These are phyloP conservation scores for Dryomyza anilis DNA, from an alignment of 2,888 invertebrate species.

Conservation along the genomic window DNA sequence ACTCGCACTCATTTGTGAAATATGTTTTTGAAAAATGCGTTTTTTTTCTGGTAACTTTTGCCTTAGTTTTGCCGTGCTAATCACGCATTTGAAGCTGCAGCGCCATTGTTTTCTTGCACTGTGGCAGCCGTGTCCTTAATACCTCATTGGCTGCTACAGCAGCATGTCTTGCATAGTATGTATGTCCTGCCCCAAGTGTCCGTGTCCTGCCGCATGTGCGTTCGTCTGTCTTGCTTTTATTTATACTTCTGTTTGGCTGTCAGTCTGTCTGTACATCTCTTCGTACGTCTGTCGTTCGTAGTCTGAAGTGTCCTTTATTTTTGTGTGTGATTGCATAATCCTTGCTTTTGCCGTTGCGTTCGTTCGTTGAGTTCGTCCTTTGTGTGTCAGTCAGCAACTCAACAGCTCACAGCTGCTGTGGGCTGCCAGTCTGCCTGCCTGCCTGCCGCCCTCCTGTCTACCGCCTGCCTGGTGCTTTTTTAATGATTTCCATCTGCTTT, in stretches of 20 bases:
- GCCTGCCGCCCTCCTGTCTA: no score
- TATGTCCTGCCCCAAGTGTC: neutral
- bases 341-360: neutral
- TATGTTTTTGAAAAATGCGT: neutral
- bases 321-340: no score
- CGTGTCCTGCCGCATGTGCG: neutral
- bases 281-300: neutral
- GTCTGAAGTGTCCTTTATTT: no score
- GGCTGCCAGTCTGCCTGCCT: no score
- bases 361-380: neutral
- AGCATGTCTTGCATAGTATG: neutral
- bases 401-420: no score
- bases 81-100: neutral
- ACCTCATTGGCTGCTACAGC: slow-evolving; percentile 10
- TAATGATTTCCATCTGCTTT: slow-evolving; percentile 3
- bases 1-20: neutral
- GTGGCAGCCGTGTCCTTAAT: neutral
- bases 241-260: neutral
- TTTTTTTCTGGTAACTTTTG: neutral
- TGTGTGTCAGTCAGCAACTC: no score
- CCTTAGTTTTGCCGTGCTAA: neutral
- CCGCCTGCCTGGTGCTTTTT: no score
- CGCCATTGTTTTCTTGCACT: neutral
- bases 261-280: neutral
- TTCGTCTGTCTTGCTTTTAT: neutral